phyloP scores from a whole-genome alignment of 2,113 vertebrate species.

The Rhabdomys dilectus region DNA sequence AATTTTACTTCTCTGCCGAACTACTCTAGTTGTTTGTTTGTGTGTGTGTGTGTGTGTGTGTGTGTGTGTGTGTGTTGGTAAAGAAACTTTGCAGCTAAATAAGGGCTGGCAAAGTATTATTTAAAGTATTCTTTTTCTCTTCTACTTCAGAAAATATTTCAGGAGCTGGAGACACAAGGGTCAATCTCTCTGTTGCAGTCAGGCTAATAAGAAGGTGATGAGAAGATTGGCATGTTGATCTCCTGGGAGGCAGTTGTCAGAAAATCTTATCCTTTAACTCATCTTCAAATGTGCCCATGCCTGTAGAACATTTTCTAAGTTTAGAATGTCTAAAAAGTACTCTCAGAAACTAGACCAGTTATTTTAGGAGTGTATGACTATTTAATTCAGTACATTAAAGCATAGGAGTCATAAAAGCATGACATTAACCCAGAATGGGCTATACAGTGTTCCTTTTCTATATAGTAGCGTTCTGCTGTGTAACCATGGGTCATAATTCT shows the following conservation, averaged over 20 bases:
- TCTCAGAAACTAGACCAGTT: slow-evolving; percentile 45
- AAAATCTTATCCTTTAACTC: slow-evolving; percentile 49
- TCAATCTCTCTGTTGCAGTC: slow-evolving; percentile 39
- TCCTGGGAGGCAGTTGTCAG: slow-evolving; percentile 36
- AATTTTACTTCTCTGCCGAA: slow-evolving; percentile 47
- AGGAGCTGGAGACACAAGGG: slow-evolving; percentile 9
- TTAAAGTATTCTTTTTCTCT: neutral
- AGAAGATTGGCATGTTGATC: slow-evolving; percentile 49
- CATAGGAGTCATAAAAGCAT: slow-evolving; percentile 16
- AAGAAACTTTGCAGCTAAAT: neutral
- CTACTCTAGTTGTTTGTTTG: neutral
- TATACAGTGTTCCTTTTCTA: neutral
- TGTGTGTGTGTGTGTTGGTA: neutral
- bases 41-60: neutral
- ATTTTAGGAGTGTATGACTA: neutral
- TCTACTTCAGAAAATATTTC: neutral
- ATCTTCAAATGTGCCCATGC: slow-evolving; percentile 18
- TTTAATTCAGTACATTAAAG: slow-evolving; percentile 50
- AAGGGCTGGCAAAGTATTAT: neutral
- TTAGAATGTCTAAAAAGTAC: slow-evolving; percentile 41
- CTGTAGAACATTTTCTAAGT: slow-evolving; percentile 13
- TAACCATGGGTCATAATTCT: neutral
- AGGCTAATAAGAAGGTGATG: slow-evolving; percentile 8
- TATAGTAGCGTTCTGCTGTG: neutral
- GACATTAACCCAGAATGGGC: neutral